phyloP scores from a whole-genome alignment of 2,888 invertebrate genomes.

The Peribatodes rhomboidaria region DNA sequence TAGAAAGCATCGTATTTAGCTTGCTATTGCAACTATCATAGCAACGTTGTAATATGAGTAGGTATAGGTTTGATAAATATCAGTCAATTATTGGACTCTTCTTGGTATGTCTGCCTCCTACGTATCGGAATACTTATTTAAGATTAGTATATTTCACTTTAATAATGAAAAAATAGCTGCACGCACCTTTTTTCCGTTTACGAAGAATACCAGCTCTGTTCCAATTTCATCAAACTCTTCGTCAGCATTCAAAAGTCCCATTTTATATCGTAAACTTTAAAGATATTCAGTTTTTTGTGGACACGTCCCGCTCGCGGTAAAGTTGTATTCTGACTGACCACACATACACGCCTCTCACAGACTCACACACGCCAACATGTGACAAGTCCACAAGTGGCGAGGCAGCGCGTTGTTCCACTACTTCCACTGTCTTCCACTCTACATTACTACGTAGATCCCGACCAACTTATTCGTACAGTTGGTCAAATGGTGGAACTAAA shows the following conservation, averaged over 20 bases:
- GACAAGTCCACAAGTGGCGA: not conserved
- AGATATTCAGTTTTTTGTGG: slow-evolving; percentile 4
- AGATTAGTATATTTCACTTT: not conserved
- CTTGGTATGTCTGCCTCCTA: too few relatives aligned
- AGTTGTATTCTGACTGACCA: slow-evolving; percentile 50
- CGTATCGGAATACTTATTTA: not conserved
- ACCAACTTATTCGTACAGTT: not conserved
- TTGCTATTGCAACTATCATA: not conserved
- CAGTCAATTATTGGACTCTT: not conserved
- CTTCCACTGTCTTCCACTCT: not conserved
- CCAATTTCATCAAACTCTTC: slow-evolving; percentile 65
- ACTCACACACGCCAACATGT: not conserved
- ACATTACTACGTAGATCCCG: slow-evolving; percentile 4
- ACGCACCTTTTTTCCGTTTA: slow-evolving; percentile 82
- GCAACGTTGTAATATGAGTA: not conserved
- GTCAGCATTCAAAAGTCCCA: slow-evolving; percentile 74
- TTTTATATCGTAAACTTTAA: slow-evolving; percentile 49
- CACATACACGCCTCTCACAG: not conserved
- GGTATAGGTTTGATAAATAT: not conserved
- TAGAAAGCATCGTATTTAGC: not conserved
- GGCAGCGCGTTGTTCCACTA: slow-evolving; percentile 2
- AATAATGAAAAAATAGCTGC: not conserved
- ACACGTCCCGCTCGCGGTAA: slow-evolving; percentile 51
- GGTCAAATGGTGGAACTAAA: not conserved
- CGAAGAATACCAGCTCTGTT: slow-evolving; percentile 78